A percentile compares a stretch with the other conserved stretches of the same genome.
phyloP scores from a whole-genome alignment of 2,797 vertebrate genomes.

The Channallabes apus region DNA sequence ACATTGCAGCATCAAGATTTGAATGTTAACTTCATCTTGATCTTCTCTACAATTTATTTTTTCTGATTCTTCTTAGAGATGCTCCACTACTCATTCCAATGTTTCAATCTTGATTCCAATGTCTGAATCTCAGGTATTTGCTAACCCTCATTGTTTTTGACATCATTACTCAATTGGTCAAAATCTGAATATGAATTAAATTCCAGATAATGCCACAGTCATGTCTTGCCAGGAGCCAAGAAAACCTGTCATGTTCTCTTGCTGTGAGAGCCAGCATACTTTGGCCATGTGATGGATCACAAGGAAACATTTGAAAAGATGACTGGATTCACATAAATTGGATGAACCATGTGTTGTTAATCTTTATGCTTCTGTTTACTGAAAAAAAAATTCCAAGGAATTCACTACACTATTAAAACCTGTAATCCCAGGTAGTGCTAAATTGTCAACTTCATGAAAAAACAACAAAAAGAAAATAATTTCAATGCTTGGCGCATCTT shows the following conservation, averaged over 20 bases:
- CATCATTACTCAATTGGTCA: neutral
- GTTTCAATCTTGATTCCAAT: neutral
- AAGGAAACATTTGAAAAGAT: neutral
- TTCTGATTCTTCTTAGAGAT: neutral
- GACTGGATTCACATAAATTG: neutral
- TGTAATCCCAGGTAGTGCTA: no score
- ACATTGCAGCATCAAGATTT: conserved; percentile 67
- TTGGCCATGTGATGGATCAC: neutral
- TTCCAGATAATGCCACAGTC: neutral
- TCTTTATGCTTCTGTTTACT: neutral
- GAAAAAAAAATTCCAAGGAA: no score
- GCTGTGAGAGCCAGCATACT: neutral
- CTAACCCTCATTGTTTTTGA: neutral
- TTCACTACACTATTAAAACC: no score
- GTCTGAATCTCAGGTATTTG: neutral
- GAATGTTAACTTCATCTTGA: conserved; percentile 55
- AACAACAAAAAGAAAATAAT: no score
- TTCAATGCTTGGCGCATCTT: no score
- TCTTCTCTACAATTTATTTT: conserved; percentile 46
- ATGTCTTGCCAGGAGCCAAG: neutral
- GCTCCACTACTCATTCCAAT: neutral
- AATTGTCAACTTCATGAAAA: no score
- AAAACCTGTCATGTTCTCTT: neutral
- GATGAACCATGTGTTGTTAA: neutral
- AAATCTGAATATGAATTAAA: neutral